A percentile compares a stretch with the other conserved stretches of the same genome.
phyloP scores from a whole-genome alignment of 1,140 invertebrate genomes.

The honey bee (Apis mellifera) region Amel_HAv3.1 CM009931.2:19296001-19296500 shows the following conservation, averaged over 20 bases:
- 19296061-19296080: not conserved
- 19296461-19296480: no score
- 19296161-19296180: not conserved
- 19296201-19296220: constrained; percentile 36
- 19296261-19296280: not conserved
- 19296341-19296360: not conserved
- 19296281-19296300: no score
- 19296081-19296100: not conserved
- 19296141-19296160: constrained; percentile 37
- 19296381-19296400: not conserved
- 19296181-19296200: not conserved
- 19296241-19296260: not conserved
- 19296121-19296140: constrained; percentile 36
- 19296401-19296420: not conserved
- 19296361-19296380: not conserved
- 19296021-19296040: constrained; percentile 4
- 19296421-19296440: not conserved
- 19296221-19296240: not conserved
- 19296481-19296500: not conserved
- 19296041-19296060: not conserved
- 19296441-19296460: constrained; percentile 6
- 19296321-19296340: no score
- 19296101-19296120: constrained; percentile 7
- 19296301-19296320: no score
- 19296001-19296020: constrained; percentile 26